A percentile compares a stretch with the other conserved stretches of the same genome.
phyloP scores from a whole-genome alignment of 2,888 invertebrate genomes.

The Rhagium mordax region DNA sequence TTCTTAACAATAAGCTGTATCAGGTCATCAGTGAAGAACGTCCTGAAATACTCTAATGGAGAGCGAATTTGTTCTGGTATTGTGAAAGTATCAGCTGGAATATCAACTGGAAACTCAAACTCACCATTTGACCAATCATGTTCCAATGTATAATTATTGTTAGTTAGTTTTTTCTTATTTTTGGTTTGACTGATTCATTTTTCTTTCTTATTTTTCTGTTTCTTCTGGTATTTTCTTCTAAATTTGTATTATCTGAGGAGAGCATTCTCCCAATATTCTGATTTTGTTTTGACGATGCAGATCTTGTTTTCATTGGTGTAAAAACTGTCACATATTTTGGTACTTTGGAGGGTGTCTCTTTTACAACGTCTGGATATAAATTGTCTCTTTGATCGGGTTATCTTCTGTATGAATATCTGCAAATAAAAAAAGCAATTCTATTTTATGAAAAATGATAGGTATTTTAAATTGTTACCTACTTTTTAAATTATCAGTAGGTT shows the following conservation, averaged over 20 bases:
- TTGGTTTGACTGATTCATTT: no score
- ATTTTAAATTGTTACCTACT: no score
- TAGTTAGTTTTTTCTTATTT: not conserved
- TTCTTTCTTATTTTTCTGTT: not conserved
- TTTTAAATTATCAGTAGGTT: not conserved
- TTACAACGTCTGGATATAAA: no score
- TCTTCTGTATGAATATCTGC: no score
- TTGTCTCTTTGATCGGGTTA: no score
- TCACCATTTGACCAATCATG: not conserved
- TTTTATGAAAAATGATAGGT: no score
- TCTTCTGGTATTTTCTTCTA: not conserved
- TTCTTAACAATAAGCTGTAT: no score
- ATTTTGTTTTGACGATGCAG: not conserved
- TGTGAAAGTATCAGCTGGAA: not conserved
- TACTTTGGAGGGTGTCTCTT: not conserved
- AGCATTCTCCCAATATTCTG: not conserved
- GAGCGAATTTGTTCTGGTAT: not conserved
- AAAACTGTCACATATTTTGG: not conserved
- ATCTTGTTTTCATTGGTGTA: not conserved
- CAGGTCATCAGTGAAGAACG: not conserved
- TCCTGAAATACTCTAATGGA: not conserved
- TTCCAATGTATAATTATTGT: not conserved
- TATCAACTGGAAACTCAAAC: not conserved
- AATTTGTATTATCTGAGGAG: not conserved
- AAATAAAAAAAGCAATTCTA: no score